Conservation (phyloP, 2,888 invertebrate genomes). For the Gari tellinella region DNA sequence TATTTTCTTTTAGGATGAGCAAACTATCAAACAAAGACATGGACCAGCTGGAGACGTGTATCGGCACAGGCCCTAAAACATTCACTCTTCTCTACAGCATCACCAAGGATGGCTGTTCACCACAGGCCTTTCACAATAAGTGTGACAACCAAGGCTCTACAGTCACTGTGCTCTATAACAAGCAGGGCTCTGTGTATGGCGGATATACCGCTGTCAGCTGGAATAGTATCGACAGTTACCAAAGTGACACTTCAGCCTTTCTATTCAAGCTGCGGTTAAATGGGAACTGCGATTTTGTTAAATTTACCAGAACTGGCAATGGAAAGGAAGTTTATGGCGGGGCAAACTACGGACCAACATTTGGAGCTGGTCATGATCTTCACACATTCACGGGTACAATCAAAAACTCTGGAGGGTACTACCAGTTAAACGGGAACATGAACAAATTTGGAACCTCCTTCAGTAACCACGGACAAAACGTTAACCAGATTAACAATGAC, state of each 20-base stretch:
- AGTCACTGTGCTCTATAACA: conserved; percentile 62
- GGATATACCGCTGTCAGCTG: conserved; percentile 58
- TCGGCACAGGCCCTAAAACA: no score
- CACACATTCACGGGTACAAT: conserved; percentile 20
- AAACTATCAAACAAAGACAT: no score
- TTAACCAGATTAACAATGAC: conserved; percentile 35
- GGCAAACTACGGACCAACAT: conserved; percentile 30
- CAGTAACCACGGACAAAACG: conserved; percentile 19
- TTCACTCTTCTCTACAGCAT: no score
- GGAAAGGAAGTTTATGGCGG: conserved; percentile 4
- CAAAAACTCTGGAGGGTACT: conserved; percentile 18
- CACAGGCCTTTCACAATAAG: no score
- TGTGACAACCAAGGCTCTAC: no score
- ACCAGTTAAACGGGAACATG: conserved; percentile 20
- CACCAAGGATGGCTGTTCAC: no score
- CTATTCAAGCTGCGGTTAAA: conserved; percentile 39
- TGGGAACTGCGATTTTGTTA: conserved; percentile 13
- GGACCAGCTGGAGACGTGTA: no score
- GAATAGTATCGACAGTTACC: conserved; percentile 11
- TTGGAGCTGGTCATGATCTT: conserved; percentile 41
- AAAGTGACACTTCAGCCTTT: conserved; percentile 30
- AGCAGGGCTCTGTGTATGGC: conserved; percentile 59
- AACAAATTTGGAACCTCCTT: conserved; percentile 18
- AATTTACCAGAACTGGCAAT: conserved; percentile 11
- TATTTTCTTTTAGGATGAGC: no score